Base-by-base conservation (phyloP, 2,113 vertebrate genomes). In the Oreochromis aureus region DNA sequence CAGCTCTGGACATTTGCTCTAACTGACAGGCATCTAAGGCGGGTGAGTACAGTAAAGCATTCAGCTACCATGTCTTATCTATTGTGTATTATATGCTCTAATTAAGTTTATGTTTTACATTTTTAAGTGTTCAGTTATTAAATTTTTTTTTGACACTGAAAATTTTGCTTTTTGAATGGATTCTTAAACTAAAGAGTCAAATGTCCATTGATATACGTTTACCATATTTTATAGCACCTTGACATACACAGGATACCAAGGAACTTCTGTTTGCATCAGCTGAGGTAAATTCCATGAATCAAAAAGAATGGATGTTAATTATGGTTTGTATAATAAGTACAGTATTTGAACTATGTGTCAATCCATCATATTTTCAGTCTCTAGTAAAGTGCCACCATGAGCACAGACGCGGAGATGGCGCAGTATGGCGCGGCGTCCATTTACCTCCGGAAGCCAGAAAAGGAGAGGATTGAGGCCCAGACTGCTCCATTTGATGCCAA, bases 381-480 rank as follows among this genome's bases (percentile, higher is more conserved):
- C 22, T 22, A 36, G 27, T 91, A 88, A 89, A 39, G 69, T 69
- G 91, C 87, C 69, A 93, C 5, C 58, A 94, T 94, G 93, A 92
- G 93, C 80, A 91, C n/a, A 3, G 93, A 94, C 13, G 84, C 90
- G 2, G 93, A 94, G 13, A 93, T 94, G 92, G 56, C 71, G 89
- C 13, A 8, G 4, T 94, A 87, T 89, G 93, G 93, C 12, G 61
- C 85, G 3, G 91, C 92, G 5, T 5, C 93, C 73, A 71, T 94
- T 3, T 94, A 46, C 80, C 93, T 94, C 56, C 91, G 91, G 5
- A 94, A 94, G 79, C 82, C 93, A 5, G 92, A 93, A 22, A 94
- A 2, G 56, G 93, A 94, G 83, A 91, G 93, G 39, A 53, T 93
- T 79, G 93, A 93, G 85, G 93, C 93, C 3, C 93, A 94, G 9